phyloP scores from a whole-genome alignment of 23 tunicate genomes.

The Ascidia mentula region DNA sequence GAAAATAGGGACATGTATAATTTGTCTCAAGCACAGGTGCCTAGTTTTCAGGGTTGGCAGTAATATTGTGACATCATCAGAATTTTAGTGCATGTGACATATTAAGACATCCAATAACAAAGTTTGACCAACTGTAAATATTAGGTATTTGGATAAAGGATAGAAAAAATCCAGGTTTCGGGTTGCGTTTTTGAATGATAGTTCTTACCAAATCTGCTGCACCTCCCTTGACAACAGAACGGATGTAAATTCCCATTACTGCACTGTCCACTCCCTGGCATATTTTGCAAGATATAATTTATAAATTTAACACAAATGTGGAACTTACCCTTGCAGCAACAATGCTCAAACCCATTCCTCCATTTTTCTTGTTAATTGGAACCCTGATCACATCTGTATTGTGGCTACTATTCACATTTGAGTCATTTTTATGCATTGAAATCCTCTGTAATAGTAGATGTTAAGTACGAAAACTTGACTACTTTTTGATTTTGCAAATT shows the following conservation, averaged over 20 bases:
- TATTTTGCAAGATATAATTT: not conserved
- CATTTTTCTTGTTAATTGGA: constrained; percentile 63
- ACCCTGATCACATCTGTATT: constrained; percentile 52
- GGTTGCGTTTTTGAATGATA: no score
- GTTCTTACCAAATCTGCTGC: constrained; percentile 80
- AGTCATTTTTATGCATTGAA: not conserved
- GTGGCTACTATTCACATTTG: not conserved
- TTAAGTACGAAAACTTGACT: no score
- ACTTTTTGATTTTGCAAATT: no score
- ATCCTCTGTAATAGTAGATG: not conserved
- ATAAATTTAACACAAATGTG: not conserved
- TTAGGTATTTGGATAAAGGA: no score
- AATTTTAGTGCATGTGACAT: no score
- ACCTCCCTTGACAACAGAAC: constrained; percentile 85
- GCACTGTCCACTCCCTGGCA: constrained; percentile 62
- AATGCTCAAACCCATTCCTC: constrained; percentile 95
- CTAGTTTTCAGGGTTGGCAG: no score
- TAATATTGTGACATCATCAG: no score
- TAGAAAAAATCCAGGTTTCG: no score
- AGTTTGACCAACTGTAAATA: no score
- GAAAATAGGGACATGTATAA: no score
- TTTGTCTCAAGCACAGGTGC: no score
- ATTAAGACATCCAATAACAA: no score
- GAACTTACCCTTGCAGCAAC: constrained; percentile 86
- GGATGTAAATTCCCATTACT: constrained; percentile 75